phyloP scores from a whole-genome alignment of 2,113 vertebrate genomes.

The Oxygymnocypris stewartii region DNA sequence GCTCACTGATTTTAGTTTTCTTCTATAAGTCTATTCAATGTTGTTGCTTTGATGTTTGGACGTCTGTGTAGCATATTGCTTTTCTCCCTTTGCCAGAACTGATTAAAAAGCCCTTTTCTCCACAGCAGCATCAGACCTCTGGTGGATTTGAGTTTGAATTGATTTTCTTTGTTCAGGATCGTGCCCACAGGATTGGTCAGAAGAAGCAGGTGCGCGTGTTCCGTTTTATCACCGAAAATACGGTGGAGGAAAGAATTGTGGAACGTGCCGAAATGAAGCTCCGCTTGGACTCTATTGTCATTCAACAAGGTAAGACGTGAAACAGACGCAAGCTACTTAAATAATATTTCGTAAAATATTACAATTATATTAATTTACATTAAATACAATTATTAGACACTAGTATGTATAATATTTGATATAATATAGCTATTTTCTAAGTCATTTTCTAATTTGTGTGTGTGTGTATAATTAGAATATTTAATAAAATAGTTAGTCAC shows the following conservation, averaged over 20 bases:
- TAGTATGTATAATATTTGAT: no score
- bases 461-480: no score
- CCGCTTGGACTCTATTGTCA: slow-evolving; percentile 94
- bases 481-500: no score
- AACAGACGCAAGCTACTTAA: no score
- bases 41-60: neutral
- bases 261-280: slow-evolving; percentile 99
- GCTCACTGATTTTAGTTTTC: neutral
- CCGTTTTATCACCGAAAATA: slow-evolving; percentile 96
- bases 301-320: slow-evolving; percentile 87
- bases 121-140: neutral
- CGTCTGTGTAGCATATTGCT: neutral
- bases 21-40: neutral
- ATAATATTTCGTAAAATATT: no score
- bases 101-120: neutral
- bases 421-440: no score
- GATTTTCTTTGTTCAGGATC: slow-evolving; percentile 77
- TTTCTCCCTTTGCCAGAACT: neutral
- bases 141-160: neutral
- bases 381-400: no score
- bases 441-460: no score
- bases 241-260: slow-evolving; percentile 96
- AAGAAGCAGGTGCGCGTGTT: slow-evolving; percentile 95
- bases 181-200: slow-evolving; percentile 97
- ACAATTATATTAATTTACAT: no score